Percentiles rank a stretch among this genome's conserved stretches.
Conservation (phyloP, 2,888 invertebrate genomes). For the Emmelina monodactyla region DNA sequence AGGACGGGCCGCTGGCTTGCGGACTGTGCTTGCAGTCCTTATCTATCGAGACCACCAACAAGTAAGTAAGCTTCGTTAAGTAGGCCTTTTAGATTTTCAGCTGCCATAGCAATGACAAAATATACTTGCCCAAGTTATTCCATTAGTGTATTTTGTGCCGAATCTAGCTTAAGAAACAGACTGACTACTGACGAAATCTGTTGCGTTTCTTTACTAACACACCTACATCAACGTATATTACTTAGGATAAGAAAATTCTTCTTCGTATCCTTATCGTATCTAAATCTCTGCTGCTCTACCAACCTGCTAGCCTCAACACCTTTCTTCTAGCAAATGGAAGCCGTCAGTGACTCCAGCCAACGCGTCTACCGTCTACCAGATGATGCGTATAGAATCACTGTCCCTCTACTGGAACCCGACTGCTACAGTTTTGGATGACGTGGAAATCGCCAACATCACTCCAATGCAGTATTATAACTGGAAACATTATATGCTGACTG, state of each 20-base stretch:
- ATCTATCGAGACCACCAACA: slow-evolving; percentile 82
- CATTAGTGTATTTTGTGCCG: too few relatives aligned
- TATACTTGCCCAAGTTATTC: too few relatives aligned
- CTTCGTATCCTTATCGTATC: too few relatives aligned
- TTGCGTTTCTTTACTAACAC: too few relatives aligned
- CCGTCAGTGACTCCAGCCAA: slow-evolving; percentile 69
- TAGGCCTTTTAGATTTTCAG: too few relatives aligned
- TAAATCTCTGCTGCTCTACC: too few relatives aligned
- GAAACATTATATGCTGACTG: slow-evolving; percentile 79
- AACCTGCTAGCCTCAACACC: too few relatives aligned
- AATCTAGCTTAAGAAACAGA: too few relatives aligned
- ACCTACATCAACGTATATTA: too few relatives aligned
- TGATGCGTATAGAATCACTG: slow-evolving; percentile 78
- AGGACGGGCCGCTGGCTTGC: slow-evolving; percentile 72
- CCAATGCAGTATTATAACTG: slow-evolving; percentile 72
- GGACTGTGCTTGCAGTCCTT: slow-evolving; percentile 80
- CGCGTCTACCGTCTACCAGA: slow-evolving; percentile 72
- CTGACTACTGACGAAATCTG: too few relatives aligned
- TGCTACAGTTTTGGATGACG: slow-evolving; percentile 58
- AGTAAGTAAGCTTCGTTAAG: slow-evolving; percentile 41
- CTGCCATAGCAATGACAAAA: too few relatives aligned
- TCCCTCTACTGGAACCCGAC: slow-evolving; percentile 80
- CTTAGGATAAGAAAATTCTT: too few relatives aligned
- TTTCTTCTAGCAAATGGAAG: slow-evolving; percentile 75
- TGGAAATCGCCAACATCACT: slow-evolving; percentile 56